A percentile compares a stretch with the other conserved stretches of the same genome.
These are phyloP conservation scores for Athene cunicularia DNA, from an alignment of 2,113 vertebrate species.

Conservation along the genomic window DNA sequence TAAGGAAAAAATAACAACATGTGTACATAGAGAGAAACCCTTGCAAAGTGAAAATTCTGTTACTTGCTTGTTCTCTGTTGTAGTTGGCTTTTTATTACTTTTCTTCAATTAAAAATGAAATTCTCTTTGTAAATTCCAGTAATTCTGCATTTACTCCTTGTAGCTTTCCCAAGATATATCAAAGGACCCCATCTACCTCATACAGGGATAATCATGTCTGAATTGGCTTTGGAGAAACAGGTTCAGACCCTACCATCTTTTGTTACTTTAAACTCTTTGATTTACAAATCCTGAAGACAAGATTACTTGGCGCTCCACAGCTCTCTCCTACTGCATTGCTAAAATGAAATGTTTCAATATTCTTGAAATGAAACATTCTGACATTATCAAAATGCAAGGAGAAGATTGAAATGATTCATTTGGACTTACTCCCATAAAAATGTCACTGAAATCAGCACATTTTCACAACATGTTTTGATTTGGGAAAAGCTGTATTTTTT, in stretches of 20 bases:
- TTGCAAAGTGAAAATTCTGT: neutral
- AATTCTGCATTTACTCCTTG: neutral
- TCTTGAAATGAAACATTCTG: constrained; percentile 54
- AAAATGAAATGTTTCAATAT: constrained; percentile 55
- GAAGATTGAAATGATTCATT: constrained; percentile 57
- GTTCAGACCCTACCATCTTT: neutral
- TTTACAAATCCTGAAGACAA: neutral
- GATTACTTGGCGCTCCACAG: neutral
- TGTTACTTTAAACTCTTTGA: neutral
- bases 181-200: neutral
- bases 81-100: neutral
- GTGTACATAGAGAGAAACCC: fast-evolving
- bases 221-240: neutral
- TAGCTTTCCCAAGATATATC: neutral
- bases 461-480: constrained; percentile 38
- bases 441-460: constrained; percentile 53
- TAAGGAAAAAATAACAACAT: neutral
- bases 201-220: neutral
- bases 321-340: neutral
- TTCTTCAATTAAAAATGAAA: neutral
- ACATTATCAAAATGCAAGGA: constrained; percentile 52
- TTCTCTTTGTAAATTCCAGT: neutral
- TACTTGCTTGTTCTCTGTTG: neutral
- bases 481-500: neutral
- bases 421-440: constrained; percentile 54